phyloP scores from a whole-genome alignment of 2,797 vertebrate genomes.

The Tarsius wallacei region DNA sequence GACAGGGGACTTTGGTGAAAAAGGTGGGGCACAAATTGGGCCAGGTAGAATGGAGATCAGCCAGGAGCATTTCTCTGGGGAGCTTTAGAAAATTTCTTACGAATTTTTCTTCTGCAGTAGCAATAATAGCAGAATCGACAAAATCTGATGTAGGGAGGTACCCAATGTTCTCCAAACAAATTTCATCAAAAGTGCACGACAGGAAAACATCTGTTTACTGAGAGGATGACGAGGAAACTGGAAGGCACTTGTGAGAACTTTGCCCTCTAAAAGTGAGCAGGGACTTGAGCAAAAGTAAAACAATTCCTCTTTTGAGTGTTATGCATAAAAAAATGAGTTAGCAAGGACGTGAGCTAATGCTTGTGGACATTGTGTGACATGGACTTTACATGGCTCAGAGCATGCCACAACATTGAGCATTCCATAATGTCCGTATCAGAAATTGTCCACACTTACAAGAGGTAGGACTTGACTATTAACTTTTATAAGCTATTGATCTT shows the following conservation, averaged over 20 bases:
- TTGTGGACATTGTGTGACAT: background rate
- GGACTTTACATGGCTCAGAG: background rate
- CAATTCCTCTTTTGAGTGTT: slow-evolving; percentile 53
- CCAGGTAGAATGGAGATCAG: background rate
- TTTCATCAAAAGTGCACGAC: slow-evolving; percentile 67
- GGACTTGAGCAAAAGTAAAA: slow-evolving; percentile 62
- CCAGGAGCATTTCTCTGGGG: background rate
- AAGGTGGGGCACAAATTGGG: background rate
- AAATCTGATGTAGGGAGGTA: slow-evolving; percentile 64
- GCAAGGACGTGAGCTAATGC: background rate
- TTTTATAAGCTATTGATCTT: slow-evolving; percentile 65
- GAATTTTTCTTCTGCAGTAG: background rate
- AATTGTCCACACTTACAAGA: background rate
- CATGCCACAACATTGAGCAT: background rate
- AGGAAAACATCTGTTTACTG: slow-evolving; percentile 85
- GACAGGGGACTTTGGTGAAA: background rate
- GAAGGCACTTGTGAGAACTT: slow-evolving; percentile 72
- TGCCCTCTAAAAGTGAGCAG: slow-evolving; percentile 66
- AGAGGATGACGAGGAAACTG: slow-evolving; percentile 65
- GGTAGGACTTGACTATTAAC: slow-evolving; percentile 37
- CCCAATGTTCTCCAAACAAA: slow-evolving; percentile 74
- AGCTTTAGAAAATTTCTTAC: background rate
- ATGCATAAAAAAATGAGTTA: background rate
- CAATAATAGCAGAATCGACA: slow-evolving; percentile 43
- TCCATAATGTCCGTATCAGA: background rate